These are phyloP conservation scores for Muscicapa comitata DNA, from an alignment of 2,797 vertebrate species.

Conservation along the genomic window DNA sequence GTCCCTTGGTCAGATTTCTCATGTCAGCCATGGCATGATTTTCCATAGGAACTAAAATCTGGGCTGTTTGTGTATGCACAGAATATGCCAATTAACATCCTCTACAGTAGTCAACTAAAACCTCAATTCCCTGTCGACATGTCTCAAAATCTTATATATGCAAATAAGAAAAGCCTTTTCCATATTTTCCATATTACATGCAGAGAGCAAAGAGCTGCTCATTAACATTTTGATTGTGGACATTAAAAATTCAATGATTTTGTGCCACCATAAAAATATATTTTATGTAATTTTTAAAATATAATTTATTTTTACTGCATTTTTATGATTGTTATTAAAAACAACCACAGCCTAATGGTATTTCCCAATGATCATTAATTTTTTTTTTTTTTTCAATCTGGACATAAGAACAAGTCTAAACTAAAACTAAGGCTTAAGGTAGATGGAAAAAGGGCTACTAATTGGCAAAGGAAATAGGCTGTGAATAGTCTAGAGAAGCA, in stretches of 20 bases:
- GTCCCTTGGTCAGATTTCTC: neutral
- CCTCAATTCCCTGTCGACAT: accelerated
- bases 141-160: neutral
- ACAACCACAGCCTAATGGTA: accelerated
- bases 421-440: neutral
- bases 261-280: neutral
- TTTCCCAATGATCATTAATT: neutral
- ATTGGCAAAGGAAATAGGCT: neutral
- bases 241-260: neutral
- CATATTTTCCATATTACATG: neutral
- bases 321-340: neutral
- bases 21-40: neutral
- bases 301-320: neutral
- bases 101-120: neutral
- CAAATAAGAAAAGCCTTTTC: neutral
- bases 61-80: neutral
- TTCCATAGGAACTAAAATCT: neutral
- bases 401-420: neutral
- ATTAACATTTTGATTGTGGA: neutral
- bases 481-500: neutral
- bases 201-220: neutral
- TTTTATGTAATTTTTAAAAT: neutral
- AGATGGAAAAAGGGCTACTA: neutral
- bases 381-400: neutral
- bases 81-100: neutral